Evolutionary conservation across 2,797 vertebrate species (phyloP), one percentile per base, ranked within the genome.

Genomic region (Chromis chromis): DNA sequence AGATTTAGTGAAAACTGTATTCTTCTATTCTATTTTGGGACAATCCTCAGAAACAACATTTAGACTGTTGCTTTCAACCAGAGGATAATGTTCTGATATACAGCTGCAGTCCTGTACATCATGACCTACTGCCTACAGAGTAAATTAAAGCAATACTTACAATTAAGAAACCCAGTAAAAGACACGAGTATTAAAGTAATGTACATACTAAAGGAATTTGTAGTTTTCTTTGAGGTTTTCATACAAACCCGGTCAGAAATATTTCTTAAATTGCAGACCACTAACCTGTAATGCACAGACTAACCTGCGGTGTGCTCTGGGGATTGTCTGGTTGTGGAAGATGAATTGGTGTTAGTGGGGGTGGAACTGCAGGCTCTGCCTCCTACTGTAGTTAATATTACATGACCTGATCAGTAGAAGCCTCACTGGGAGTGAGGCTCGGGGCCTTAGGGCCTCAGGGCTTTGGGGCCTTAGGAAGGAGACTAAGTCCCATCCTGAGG

Each of bases 331-430:
- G 0, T 21, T 55, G 40, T 64, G 27, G 48, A 55, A 52, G 54
- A 76, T 50, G 46, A 52, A 46, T 17, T 44, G 17, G 13, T 61
- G 52, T 61, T 36, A n/a, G 22, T 40, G 48, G 71, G 40, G 53
- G 64, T 33, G 24, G 24, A 55, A 31, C 24, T 10, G 6, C 33
- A 75, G 40, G 6, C 55, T 67, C 67, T 25, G 25, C 25, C 25
- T 25, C 25, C 79, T 54, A 36, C 42, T 44, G 27, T n/a, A 14
- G 57, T 88, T 79, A 77, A 87, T 88, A 88, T 81, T 86, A 74
- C 77, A 88, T 86, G 82, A 84, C 42, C 75, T 27, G 65, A 79
- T 91, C 83, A 83, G 85, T 79, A 86, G 70, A 78, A 65, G 0
- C 22, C 44, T 63, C 44, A 49, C 42, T 61, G 65, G 25, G 46